A percentile compares a stretch with the other conserved stretches of the same genome.
Conservation (phyloP, 1,140 invertebrate genomes). For the Triops longicaudatus region DNA sequence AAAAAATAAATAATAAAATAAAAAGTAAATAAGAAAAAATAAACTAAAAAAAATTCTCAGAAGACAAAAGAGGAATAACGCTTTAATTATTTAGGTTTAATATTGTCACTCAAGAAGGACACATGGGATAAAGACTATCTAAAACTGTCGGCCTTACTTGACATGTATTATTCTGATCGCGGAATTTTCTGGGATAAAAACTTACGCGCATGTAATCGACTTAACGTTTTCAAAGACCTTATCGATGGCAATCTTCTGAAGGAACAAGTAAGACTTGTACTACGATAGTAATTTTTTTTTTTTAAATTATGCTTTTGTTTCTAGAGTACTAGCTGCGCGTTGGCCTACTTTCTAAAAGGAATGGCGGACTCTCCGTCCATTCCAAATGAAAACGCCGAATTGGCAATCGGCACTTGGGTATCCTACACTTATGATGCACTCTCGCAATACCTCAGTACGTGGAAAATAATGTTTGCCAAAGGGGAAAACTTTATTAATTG, state of each 20-base stretch:
- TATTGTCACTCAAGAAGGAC: constrained; percentile 39
- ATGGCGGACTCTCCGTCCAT: constrained; percentile 15
- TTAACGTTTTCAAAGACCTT: constrained; percentile 42
- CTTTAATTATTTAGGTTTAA: constrained; percentile 29
- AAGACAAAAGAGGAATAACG: no score
- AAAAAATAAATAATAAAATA: not conserved
- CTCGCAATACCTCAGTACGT: not conserved
- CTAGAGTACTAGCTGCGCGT: constrained; percentile 25
- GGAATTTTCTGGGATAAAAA: constrained; percentile 50
- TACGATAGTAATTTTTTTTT: constrained; percentile 42
- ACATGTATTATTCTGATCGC: constrained; percentile 63
- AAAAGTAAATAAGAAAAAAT: not conserved
- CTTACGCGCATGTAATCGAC: constrained; percentile 58
- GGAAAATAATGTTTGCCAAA: not conserved
- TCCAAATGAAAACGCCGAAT: not conserved
- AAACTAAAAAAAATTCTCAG: not conserved
- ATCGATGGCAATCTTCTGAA: constrained; percentile 39
- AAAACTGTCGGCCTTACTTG: constrained; percentile 58
- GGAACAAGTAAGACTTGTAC: constrained; percentile 37
- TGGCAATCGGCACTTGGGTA: not conserved
- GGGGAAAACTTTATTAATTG: not conserved
- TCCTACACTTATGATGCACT: not conserved
- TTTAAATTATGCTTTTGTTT: constrained; percentile 28
- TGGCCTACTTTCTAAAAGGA: constrained; percentile 18
- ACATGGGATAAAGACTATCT: constrained; percentile 38